phyloP scores from a whole-genome alignment of 2,797 vertebrate species.

The Channa striata region DNA sequence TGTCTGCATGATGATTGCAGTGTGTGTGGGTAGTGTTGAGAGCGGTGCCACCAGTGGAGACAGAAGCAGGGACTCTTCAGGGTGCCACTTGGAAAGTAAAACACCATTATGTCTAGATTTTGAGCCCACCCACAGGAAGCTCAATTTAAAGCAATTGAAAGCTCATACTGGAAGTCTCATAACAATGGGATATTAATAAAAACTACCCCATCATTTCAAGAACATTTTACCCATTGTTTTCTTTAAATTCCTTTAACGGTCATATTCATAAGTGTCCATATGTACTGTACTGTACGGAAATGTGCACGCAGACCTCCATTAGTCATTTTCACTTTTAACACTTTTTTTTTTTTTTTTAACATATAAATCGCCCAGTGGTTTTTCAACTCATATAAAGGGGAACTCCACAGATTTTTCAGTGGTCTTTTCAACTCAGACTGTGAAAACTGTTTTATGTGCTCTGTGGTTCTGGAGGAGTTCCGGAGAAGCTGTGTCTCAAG shows the following conservation, averaged over 20 bases:
- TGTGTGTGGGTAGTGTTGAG: constrained; percentile 71
- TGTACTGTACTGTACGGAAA: neutral
- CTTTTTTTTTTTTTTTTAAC: neutral
- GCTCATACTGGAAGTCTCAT: constrained; percentile 14
- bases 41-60: constrained; percentile 67
- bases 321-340: neutral
- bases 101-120: constrained; percentile 59
- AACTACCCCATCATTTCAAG: neutral
- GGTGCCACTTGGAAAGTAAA: constrained; percentile 67
- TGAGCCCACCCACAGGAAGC: constrained; percentile 60
- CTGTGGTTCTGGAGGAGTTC: neutral
- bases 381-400: constrained; percentile 23
- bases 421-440: constrained; percentile 7
- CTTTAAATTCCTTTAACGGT: neutral
- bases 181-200: constrained; percentile 13
- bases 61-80: constrained; percentile 66
- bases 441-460: constrained; percentile 5
- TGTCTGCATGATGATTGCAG: constrained; percentile 68
- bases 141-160: constrained; percentile 41
- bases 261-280: neutral
- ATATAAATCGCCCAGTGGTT: no score
- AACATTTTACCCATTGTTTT: neutral
- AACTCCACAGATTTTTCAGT: constrained; percentile 22
- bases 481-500: neutral
- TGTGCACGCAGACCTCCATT: neutral